phyloP scores from a whole-genome alignment of 2,797 vertebrate genomes.

The Allobates femoralis region DNA sequence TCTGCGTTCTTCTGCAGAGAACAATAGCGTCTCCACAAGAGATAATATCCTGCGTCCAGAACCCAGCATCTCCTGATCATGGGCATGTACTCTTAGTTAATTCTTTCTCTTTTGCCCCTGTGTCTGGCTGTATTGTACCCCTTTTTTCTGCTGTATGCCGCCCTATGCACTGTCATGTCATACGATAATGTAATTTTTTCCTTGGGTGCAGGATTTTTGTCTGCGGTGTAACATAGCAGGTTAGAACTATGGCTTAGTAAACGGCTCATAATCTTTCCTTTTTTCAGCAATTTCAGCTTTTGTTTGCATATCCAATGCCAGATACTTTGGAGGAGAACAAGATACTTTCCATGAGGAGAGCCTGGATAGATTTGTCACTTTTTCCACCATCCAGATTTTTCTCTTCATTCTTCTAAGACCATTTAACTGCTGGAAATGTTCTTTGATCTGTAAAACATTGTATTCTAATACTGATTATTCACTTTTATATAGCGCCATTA shows the following conservation, averaged over 20 bases:
- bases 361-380: conserved; percentile 46
- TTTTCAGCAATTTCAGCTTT: not conserved
- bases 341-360: conserved; percentile 53
- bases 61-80: no score
- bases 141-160: no score
- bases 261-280: conserved; percentile 2
- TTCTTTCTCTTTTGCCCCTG: no score
- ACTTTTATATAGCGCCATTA: no score
- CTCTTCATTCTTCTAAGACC: not conserved
- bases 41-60: no score
- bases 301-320: conserved; percentile 44
- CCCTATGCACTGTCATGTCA: no score
- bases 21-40: no score
- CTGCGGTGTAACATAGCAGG: not conserved
- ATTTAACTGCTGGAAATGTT: conserved; percentile 32
- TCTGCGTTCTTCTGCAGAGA: no score
- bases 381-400: conserved; percentile 47
- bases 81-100: no score
- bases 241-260: not conserved
- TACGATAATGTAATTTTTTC: no score
- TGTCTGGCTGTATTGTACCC: no score
- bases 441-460: not conserved
- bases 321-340: conserved; percentile 45
- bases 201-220: not conserved
- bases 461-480: not conserved